Evolutionary conservation across 2,888 invertebrate genomes (phyloP).

Genomic region (Phragmatobia fuliginosa): DNA sequence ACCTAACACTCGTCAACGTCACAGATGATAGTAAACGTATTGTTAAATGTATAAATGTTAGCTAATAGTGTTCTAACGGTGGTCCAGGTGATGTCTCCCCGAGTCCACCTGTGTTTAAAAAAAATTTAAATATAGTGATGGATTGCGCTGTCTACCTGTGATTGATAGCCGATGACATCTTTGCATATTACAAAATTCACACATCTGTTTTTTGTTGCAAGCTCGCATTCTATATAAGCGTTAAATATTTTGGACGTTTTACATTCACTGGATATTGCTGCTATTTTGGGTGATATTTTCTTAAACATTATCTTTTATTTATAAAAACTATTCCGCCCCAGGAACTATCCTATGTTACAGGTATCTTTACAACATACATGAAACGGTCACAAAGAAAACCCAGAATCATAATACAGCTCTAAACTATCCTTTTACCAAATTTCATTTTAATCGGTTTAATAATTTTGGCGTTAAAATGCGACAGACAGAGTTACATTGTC

Average conservation of each 20-base stretch:
- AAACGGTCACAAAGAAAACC: too few relatives aligned
- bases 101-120: constrained; percentile 16
- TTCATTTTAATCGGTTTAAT: too few relatives aligned
- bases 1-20: background rate
- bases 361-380: too few relatives aligned
- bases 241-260: background rate
- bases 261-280: background rate
- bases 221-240: background rate
- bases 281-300: background rate
- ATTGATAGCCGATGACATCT: constrained; percentile 17
- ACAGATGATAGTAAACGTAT: background rate
- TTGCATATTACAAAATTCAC: constrained; percentile 11
- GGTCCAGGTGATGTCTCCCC: constrained; percentile 9
- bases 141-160: constrained; percentile 24
- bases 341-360: too few relatives aligned
- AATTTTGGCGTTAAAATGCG: too few relatives aligned
- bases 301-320: too few relatives aligned
- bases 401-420: too few relatives aligned
- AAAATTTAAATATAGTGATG: constrained; percentile 12
- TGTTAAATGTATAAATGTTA: constrained; percentile 1
- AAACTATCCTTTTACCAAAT: too few relatives aligned
- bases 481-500: too few relatives aligned
- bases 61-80: background rate
- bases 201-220: constrained; percentile 9
- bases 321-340: too few relatives aligned